A percentile compares a stretch with the other conserved stretches of the same genome.
phyloP scores from a whole-genome alignment of 2,888 invertebrate species.

The Pinctada fucata region DNA sequence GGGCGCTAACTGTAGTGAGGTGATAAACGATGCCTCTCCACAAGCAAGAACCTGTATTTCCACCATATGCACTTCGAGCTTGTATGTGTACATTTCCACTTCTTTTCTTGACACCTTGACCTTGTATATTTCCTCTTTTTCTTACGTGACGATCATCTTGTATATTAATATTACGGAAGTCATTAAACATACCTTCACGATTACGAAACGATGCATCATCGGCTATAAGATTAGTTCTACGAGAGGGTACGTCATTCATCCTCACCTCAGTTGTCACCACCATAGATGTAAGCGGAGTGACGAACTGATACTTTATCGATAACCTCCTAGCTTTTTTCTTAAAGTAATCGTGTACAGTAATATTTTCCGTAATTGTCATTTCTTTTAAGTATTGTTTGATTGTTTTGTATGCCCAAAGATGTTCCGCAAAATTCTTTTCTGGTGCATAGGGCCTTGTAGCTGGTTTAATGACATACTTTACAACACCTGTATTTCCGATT shows the following conservation, averaged over 20 bases:
- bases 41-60: no score
- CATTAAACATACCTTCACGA: no score
- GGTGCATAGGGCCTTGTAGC: not conserved
- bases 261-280: conserved; percentile 78
- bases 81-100: no score
- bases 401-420: conserved; percentile 84
- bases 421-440: conserved; percentile 76
- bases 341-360: conserved; percentile 35
- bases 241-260: not conserved
- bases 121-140: no score
- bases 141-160: no score
- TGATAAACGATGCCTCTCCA: no score
- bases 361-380: conserved; percentile 56
- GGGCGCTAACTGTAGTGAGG: no score
- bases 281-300: conserved; percentile 84
- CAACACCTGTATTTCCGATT: not conserved
- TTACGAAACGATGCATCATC: no score
- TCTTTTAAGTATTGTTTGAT: conserved; percentile 83
- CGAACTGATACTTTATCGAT: conserved; percentile 83
- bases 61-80: no score
- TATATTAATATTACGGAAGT: no score
- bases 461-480: not conserved
- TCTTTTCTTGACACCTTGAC: no score
- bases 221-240: no score
- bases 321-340: conserved; percentile 80